Base-by-base conservation (phyloP, 2,797 vertebrate genomes). In the Semaprochilodus insignis region DNA sequence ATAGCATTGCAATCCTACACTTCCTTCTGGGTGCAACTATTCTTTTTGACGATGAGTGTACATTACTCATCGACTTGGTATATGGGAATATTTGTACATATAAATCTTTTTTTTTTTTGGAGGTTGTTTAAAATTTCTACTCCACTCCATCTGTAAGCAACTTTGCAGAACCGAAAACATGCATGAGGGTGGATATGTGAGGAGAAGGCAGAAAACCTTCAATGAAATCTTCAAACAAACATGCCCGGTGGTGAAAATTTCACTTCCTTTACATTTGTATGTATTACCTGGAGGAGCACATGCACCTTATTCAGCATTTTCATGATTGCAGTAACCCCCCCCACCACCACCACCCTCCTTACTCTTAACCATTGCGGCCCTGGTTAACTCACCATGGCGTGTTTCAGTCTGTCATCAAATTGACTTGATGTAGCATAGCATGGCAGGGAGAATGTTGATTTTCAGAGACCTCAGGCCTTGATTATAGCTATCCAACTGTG, bases 391-490 rank as follows among this genome's bases (percentile, higher is more conserved):
- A 55, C 74, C 83, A 48, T 85, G 67, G 69, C 77, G 17, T 76
- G 80, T 89, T 87, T 88, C 80, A 70, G 74, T 16, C 78, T 88
- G 88, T 89, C 87, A 79, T 85, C 80, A 31, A 81, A 87, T 83
- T 87, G 85, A 91, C 88, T 89, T 86, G 75, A 83, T 86, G 76
- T 77, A 81, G 71, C 84, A 85, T 86, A 87, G 89, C 74, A 57
- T 81, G 51, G 81, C 78, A 81, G 40, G 55, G 48, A 72, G 78
- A 81, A 76, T 85, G 81, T 86, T 81, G 77, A 89, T 88, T 87
- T 89, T 87, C 83, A 87, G n/a, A 86, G 86, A 69, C 83, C 31
- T 44, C 44, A 19, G 82, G 83, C 60, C 74, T 83, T 88, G 86
- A 91, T 90, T 91, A 87, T 85, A 83, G 51, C 74, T 75, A 74